These are phyloP conservation scores for Melikaiella ostensackeni DNA, from an alignment of 2,888 invertebrate species.

Conservation along the genomic window DNA sequence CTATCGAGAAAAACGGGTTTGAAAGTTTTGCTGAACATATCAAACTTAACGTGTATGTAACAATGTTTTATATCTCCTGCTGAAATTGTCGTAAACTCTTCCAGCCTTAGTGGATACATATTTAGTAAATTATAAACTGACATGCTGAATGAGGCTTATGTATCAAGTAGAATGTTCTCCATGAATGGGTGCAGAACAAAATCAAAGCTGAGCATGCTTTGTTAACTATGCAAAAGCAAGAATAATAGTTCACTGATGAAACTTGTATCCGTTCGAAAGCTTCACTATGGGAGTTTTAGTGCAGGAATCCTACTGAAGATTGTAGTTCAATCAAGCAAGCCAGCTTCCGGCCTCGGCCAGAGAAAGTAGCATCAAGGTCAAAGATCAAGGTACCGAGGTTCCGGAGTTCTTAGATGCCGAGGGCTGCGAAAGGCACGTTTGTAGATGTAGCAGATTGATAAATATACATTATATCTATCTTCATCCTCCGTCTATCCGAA, in stretches of 20 bases:
- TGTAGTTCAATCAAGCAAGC: neutral
- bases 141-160: neutral
- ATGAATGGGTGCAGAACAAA: neutral
- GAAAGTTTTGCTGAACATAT: conserved; percentile 21
- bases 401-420: conserved; percentile 57
- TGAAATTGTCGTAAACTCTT: conserved; percentile 38
- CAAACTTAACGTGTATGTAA: conserved; percentile 33
- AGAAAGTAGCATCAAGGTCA: conserved; percentile 42
- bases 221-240: neutral
- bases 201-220: neutral
- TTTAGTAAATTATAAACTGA: conserved; percentile 27
- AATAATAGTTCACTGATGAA: neutral
- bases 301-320: neutral
- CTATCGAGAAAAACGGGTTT: conserved; percentile 35
- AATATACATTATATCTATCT: no score
- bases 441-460: neutral
- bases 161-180: neutral
- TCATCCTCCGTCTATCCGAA: no score
- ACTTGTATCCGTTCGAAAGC: neutral
- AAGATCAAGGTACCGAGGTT: conserved; percentile 57
- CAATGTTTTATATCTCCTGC: conserved; percentile 6
- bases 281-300: neutral
- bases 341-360: neutral
- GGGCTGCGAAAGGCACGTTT: conserved; percentile 48
- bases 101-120: conserved; percentile 27